These are phyloP conservation scores for Passer montanus DNA, from an alignment of 2,113 vertebrate genomes.

Conservation along the genomic window DNA sequence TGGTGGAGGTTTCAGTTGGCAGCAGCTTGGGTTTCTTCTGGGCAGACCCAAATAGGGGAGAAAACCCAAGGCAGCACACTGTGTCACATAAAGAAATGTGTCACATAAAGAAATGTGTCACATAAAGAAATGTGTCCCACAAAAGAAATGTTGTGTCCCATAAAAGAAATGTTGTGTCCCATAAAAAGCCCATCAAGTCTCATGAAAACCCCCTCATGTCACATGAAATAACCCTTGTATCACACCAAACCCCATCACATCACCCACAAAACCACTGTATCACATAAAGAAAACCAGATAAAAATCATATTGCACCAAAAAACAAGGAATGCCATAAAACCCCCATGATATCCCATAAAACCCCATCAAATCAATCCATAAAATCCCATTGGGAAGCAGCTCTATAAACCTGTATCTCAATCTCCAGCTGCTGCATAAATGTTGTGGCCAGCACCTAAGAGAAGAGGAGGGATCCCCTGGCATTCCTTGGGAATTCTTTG, in stretches of 20 bases:
- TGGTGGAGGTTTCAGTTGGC: background rate
- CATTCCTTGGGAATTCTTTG: background rate
- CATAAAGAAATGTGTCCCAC: too few species aligned
- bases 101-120: too few species aligned
- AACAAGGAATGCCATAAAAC: background rate
- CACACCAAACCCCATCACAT: background rate
- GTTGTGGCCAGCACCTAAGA: background rate
- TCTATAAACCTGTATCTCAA: background rate
- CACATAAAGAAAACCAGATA: background rate
- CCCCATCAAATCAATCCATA: rapidly evolving
- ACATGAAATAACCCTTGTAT: background rate
- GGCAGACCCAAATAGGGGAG: background rate
- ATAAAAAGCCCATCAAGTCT: background rate
- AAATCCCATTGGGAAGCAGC: rapidly evolving
- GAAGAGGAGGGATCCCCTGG: background rate
- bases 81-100: too few species aligned
- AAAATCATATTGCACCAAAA: background rate
- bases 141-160: too few species aligned
- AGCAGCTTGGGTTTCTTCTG: background rate
- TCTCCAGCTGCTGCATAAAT: background rate
- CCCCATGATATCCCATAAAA: background rate
- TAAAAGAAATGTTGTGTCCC: background rate
- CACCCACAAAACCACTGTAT: background rate
- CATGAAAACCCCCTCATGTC: background rate
- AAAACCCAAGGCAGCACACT: rapidly evolving